Percentiles rank a stretch among this genome's conserved stretches.
Conservation (phyloP, 2,797 vertebrate species). For the Yasuhikotakia modesta region DNA sequence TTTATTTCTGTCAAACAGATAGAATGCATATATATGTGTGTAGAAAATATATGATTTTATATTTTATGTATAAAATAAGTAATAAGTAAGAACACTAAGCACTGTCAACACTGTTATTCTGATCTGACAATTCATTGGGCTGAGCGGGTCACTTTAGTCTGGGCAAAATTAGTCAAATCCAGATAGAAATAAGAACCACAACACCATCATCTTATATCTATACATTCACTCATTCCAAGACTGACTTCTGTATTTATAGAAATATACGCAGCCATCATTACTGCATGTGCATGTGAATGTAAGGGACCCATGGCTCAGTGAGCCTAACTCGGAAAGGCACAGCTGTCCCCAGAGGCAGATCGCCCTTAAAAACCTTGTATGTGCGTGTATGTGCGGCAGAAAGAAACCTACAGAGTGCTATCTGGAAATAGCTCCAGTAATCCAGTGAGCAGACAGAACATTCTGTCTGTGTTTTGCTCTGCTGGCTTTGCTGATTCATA, state of each 20-base stretch:
- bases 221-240: background rate
- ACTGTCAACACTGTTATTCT: conserved; percentile 16
- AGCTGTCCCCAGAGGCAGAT: conserved; percentile 61
- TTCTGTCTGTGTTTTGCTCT: conserved; percentile 59
- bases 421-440: conserved; percentile 67
- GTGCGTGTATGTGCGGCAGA: conserved; percentile 34
- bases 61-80: too few species aligned
- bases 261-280: background rate
- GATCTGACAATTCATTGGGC: conserved; percentile 12
- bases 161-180: background rate
- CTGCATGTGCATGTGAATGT: conserved; percentile 24
- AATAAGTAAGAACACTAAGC: too few species aligned
- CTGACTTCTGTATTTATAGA: conserved; percentile 16
- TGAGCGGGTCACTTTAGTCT: background rate
- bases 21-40: background rate
- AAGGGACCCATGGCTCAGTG: conserved; percentile 35
- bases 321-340: conserved; percentile 48
- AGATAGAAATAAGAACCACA: background rate
- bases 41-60: too few species aligned
- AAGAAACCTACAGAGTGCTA: conserved; percentile 50
- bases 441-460: conserved; percentile 64
- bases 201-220: background rate
- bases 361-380: conserved; percentile 48
- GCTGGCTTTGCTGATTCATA: conserved; percentile 57
- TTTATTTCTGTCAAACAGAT: background rate